phyloP scores from a whole-genome alignment of 2,888 invertebrate genomes.

The Caenorhabditis wallacei region DNA sequence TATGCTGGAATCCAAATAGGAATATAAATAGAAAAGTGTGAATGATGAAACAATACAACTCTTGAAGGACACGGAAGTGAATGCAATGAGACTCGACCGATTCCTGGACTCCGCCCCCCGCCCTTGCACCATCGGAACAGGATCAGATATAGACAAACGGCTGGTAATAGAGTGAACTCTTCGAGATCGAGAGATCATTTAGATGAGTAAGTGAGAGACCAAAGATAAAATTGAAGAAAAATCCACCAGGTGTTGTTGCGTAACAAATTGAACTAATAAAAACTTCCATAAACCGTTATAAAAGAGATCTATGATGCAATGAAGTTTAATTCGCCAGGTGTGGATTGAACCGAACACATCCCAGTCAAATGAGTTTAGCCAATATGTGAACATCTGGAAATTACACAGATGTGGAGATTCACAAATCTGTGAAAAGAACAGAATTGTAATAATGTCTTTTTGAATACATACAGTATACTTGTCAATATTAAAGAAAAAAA shows the following conservation, averaged over 20 bases:
- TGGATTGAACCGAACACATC: conserved; percentile 1
- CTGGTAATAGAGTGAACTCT: background rate
- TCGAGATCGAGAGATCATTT: background rate
- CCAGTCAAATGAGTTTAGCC: background rate
- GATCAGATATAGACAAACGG: background rate
- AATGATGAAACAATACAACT: too few species aligned
- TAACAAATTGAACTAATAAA: background rate
- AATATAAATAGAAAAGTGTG: too few species aligned
- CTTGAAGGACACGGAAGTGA: background rate
- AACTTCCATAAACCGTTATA: background rate
- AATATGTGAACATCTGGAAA: conserved; percentile 3
- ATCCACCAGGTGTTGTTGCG: background rate
- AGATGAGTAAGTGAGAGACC: too few species aligned
- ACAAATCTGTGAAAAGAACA: background rate
- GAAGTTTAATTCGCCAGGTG: background rate
- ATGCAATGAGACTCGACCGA: background rate
- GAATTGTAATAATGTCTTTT: background rate
- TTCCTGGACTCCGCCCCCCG: background rate
- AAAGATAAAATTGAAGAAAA: too few species aligned
- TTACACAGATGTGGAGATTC: background rate
- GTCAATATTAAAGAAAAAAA: background rate
- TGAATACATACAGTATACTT: background rate
- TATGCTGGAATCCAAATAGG: too few species aligned
- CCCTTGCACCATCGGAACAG: background rate
- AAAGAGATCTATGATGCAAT: background rate